Evolutionary conservation across 2,113 vertebrate species (phyloP).

Genomic region (Sander vitreus): DNA sequence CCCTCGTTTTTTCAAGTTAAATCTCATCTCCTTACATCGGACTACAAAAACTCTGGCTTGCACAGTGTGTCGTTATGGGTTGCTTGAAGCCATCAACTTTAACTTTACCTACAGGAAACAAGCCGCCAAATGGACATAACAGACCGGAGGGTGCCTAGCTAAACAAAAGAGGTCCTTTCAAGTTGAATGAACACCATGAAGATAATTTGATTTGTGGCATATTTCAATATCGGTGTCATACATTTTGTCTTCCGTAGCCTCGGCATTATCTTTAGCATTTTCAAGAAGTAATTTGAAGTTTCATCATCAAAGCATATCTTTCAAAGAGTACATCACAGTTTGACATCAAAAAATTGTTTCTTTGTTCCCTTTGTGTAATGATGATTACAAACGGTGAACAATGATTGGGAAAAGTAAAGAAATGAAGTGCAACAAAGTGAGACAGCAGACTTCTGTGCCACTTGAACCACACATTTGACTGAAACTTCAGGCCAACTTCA

Average conservation of each 20-base stretch:
- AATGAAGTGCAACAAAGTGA: conserved; percentile 8
- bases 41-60: background rate
- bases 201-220: conserved; percentile 3
- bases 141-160: background rate
- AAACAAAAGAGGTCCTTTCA: conserved; percentile 34
- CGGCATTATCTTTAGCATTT: conserved; percentile 48
- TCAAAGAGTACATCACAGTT: conserved; percentile 47
- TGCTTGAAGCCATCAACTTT: conserved; percentile 3
- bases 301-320: conserved; percentile 76
- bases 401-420: conserved; percentile 14
- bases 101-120: conserved; percentile 4
- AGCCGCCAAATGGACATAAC: background rate
- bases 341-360: conserved; percentile 51
- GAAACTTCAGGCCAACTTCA: conserved; percentile 1
- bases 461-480: background rate
- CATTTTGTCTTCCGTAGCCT: conserved; percentile 43
- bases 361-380: conserved; percentile 48
- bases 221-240: conserved; percentile 28
- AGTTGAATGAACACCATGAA: conserved; percentile 17
- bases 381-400: conserved; percentile 56
- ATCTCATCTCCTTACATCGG: background rate
- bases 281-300: conserved; percentile 69
- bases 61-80: background rate
- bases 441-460: background rate
- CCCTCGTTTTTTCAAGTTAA: background rate